phyloP scores from a whole-genome alignment of 1,140 invertebrate genomes.

The Pemphigus obesinymphae region DNA sequence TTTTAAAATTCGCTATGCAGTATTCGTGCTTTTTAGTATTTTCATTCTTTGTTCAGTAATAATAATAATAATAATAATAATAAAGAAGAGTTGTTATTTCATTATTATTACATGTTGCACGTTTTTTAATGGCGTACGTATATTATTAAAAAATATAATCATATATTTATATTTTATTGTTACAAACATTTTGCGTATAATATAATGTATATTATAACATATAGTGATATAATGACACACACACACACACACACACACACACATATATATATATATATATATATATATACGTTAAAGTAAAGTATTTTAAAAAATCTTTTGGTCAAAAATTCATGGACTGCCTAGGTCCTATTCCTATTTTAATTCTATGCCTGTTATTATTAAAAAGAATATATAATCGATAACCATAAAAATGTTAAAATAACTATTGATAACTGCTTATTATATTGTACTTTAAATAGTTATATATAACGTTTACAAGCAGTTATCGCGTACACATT shows the following conservation, averaged over 20 bases:
- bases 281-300: neutral
- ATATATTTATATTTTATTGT: neutral
- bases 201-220: no score
- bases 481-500: no score
- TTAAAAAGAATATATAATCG: no score
- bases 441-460: no score
- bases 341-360: no score
- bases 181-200: neutral
- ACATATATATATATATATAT: neutral
- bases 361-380: no score
- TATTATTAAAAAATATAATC: slow-evolving; percentile 1
- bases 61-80: neutral
- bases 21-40: slow-evolving; percentile 7
- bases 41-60: neutral
- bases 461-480: no score
- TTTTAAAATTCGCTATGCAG: slow-evolving; percentile 9
- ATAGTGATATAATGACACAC: neutral
- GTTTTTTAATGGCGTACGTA: no score
- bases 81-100: neutral
- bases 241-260: neutral
- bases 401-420: no score
- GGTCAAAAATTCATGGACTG: no score
- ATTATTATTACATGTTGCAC: neutral
- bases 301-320: no score
- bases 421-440: no score